phyloP scores from a whole-genome alignment of 2,797 vertebrate genomes.

The Acanthornis magna region DNA sequence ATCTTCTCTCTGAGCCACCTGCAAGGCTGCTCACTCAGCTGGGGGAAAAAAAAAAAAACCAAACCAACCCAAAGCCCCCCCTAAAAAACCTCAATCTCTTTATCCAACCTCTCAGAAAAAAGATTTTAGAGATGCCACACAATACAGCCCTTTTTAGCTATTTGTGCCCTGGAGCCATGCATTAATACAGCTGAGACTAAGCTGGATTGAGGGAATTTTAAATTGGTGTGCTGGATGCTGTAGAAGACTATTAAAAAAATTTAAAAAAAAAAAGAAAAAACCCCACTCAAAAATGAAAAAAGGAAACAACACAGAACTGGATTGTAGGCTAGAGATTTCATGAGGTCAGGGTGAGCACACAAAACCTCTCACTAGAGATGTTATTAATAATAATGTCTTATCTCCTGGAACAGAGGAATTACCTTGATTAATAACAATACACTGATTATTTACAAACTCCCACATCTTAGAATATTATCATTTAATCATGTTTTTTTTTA shows the following conservation, averaged over 20 bases:
- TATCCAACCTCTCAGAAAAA: not conserved
- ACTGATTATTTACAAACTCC: not conserved
- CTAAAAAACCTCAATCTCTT: not conserved
- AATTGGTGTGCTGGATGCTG: not conserved
- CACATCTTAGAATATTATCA: not conserved
- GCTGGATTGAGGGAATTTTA: constrained; percentile 17
- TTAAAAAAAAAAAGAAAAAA: not conserved
- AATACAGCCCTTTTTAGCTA: constrained; percentile 19
- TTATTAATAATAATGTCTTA: not conserved
- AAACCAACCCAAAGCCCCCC: fast-evolving
- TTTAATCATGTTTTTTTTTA: not conserved
- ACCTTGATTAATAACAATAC: not conserved
- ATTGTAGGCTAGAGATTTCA: not conserved
- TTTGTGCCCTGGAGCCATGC: not conserved
- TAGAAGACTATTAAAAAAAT: not conserved
- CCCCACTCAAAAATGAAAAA: not conserved
- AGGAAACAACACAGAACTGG: not conserved
- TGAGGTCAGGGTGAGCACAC: not conserved
- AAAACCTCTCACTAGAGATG: not conserved
- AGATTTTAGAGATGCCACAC: constrained; percentile 14
- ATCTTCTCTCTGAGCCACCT: not conserved
- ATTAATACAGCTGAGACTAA: constrained; percentile 12
- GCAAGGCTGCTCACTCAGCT: not conserved
- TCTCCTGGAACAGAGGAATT: not conserved
- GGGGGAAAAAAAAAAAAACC: not conserved